Base-by-base conservation (phyloP, 2,797 vertebrate species). In the Sebastes kiyomatsui region DNA sequence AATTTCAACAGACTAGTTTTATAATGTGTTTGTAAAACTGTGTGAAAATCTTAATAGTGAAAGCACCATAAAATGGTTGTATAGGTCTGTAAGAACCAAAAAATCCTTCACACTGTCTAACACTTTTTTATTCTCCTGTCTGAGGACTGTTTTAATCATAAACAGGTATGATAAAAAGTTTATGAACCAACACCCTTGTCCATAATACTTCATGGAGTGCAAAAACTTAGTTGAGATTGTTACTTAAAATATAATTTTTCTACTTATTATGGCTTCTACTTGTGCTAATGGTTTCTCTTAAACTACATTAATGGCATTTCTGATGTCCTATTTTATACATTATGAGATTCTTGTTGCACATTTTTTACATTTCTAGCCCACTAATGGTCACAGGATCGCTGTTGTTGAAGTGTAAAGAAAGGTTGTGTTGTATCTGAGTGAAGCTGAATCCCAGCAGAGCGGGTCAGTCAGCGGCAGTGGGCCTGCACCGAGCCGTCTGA, bases 361-460 rank as follows among this genome's bases (percentile, higher is more conserved):
- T 52, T 72, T 66, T 28, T 20, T 2, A 32, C 18, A 65, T 60
- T 6, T 25, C 60, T n/a, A 62, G 42, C 52, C 49, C 12, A 67
- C 30, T 49, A 20, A n/a, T 59, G 54, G n/a, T 60, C 18, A 42
- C 28, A 70, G 22, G 25, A 27, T 52, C 10, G 65, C 30, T 71
- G 73, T 7, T 65, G 33, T 12, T 71, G 52, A 62, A 60, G 58
- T 54, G 12, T 46, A 20, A 67, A 64, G 22, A 49, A 49, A 23
- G 38, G 74, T 27, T 72, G 64, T 61, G 61, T 22, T 75, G 64
- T 67, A 23, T 62, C 33, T 56, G 75, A 85, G 52, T 6, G 61
- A 46, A 82, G 74, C 67, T 14, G 75, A 87, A 18, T 92, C 87
- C 88, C 86, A 87, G 76, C 76, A 82, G 89, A 89, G 86, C n/a